Percentiles rank a stretch among this genome's conserved stretches.
phyloP scores from a whole-genome alignment of 2,888 invertebrate genomes.

The Blomia tropicalis region DNA sequence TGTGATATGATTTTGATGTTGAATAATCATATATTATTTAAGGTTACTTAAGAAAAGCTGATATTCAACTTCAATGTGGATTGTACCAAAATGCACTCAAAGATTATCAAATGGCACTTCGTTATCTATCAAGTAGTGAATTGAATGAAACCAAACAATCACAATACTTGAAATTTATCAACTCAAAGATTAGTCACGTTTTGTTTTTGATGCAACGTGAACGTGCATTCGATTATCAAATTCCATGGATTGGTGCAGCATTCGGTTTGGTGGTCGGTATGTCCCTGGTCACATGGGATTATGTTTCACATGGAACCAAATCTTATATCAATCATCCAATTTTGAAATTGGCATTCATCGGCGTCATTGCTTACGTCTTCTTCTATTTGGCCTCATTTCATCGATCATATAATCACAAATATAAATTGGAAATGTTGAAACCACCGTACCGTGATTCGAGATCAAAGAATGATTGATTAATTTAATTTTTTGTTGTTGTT shows the following conservation, averaged over 20 bases:
- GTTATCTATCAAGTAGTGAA: conserved; percentile 3
- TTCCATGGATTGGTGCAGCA: conserved; percentile 58
- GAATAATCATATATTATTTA: conserved; percentile 25
- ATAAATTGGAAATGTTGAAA: conserved; percentile 42
- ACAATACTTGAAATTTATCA: conserved; percentile 43
- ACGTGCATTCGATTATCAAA: conserved; percentile 48
- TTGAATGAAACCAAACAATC: not conserved
- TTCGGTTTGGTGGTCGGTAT: conserved; percentile 55
- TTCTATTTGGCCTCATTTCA: conserved; percentile 47
- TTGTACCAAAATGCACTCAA: conserved; percentile 46
- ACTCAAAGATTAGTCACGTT: conserved; percentile 48
- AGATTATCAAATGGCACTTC: conserved; percentile 40
- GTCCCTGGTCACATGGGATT: conserved; percentile 51
- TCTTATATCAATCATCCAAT: conserved; percentile 48
- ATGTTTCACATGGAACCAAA: conserved; percentile 34
- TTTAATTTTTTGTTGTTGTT: not conserved
- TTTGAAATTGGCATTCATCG: conserved; percentile 52
- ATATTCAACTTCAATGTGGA: conserved; percentile 46
- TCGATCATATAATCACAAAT: conserved; percentile 42
- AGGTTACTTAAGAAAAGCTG: conserved; percentile 56
- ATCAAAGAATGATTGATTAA: not conserved
- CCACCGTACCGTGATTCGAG: conserved; percentile 36
- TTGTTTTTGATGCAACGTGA: conserved; percentile 46
- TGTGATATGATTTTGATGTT: too few relatives aligned
- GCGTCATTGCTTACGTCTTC: conserved; percentile 50